A percentile compares a stretch with the other conserved stretches of the same genome.
Evolutionary conservation across 2,797 vertebrate genomes (phyloP).

Genomic region (Pantherophis vulpinus): DNA sequence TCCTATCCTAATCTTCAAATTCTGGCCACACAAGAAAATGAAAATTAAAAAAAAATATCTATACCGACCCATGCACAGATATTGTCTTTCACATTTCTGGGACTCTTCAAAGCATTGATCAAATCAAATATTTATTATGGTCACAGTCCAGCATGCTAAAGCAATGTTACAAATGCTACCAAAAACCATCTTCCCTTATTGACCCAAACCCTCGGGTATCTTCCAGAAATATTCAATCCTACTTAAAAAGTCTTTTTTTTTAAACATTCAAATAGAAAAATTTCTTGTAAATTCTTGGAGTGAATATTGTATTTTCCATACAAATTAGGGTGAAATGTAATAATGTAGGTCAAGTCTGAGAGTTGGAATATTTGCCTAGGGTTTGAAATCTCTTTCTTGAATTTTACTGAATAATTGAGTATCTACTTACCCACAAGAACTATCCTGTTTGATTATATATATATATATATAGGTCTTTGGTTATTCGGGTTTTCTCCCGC

Average conservation of each 20-base stretch:
- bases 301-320: background rate
- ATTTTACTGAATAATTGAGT: too few species aligned
- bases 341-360: background rate
- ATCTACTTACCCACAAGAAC: too few species aligned
- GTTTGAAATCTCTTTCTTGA: background rate
- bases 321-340: background rate
- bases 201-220: background rate
- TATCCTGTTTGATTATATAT: too few species aligned
- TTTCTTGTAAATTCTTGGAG: background rate
- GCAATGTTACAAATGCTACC: background rate
- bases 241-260: background rate
- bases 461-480: too few species aligned
- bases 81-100: background rate
- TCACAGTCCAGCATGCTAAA: background rate
- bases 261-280: background rate
- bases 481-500: too few species aligned
- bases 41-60: background rate
- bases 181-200: background rate
- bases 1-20: background rate
- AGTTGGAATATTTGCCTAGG: background rate
- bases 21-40: background rate
- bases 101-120: background rate
- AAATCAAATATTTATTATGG: background rate
- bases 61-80: background rate
- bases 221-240: background rate